Base-by-base conservation (phyloP, 2,888 invertebrate species). In the Zhuqinia jingwanae region DNA sequence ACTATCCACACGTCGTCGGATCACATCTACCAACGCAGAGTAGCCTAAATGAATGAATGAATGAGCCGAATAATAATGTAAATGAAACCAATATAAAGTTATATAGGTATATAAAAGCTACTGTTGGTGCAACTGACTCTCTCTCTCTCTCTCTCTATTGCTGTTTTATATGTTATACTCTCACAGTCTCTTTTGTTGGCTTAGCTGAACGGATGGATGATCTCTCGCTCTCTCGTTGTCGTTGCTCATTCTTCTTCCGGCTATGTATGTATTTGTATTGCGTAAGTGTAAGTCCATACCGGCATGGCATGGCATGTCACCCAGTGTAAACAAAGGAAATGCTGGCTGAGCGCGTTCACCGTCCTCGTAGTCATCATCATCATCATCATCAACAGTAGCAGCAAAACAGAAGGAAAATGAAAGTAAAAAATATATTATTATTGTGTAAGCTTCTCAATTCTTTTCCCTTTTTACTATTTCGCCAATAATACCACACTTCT, bases 261-360 rank as follows among this genome's bases (percentile, higher is more conserved):
- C 68, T 22, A 45, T 45, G 30, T 17, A 65, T 58, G 13, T 58
- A 36, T 20, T 0, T 68, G 45, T 50, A 68, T 45, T 36, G 36
- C 8, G 36, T 8, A 36, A 36, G 36, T 8, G 36, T 36, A 36
- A 36, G 22, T 10, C 20, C 68, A 36, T 68, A 68, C 68, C 68
- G 68, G 68, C 68, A 45, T 36, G 36, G 36, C 36, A 36, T 36
- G 36, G 3, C 8, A 36, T 68, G 45, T 68, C 68, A 68, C 68
- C 42, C 42, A 68, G 68, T n/a, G n/a, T 45, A 68, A 68, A 68
- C 68, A 68, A 68, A 68, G 45, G 68, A 68, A 68, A 68, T 17
- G 45, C 36, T 68, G 68, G 8, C 20, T 68, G 68, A 68, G 68
- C 68, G 42, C 68, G 68, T 68, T 68, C 68, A 20, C 45, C 36